These are phyloP conservation scores for Progne subis DNA, from an alignment of 2,113 vertebrate species.

Conservation along the genomic window DNA sequence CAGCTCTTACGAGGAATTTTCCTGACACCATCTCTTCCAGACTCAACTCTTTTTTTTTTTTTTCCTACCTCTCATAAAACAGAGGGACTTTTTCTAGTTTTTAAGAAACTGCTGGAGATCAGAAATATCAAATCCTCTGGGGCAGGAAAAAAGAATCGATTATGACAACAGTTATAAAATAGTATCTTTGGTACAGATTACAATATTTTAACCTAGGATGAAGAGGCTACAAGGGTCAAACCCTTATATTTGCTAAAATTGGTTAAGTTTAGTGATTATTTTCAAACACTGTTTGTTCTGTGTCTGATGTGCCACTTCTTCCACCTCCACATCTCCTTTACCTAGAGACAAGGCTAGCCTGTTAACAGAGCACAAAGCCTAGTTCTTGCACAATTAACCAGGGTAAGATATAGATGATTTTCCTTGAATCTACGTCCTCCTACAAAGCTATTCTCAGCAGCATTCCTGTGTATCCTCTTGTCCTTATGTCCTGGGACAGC, in stretches of 20 bases:
- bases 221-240: neutral
- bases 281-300: neutral
- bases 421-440: neutral
- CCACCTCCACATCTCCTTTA: neutral
- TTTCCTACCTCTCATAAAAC: neutral
- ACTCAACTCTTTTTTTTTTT: neutral
- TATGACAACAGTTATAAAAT: neutral
- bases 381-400: neutral
- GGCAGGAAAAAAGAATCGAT: neutral
- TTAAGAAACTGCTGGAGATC: neutral
- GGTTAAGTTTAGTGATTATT: neutral
- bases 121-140: neutral
- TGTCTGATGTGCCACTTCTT: neutral
- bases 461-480: neutral
- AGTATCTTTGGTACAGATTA: neutral
- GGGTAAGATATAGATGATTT: neutral
- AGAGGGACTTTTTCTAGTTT: neutral
- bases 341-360: neutral
- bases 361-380: neutral
- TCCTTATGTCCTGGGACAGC: neutral
- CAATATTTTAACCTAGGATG: neutral
- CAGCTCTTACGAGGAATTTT: neutral
- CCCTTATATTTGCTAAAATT: neutral
- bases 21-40: neutral
- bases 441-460: neutral